phyloP scores from a whole-genome alignment of 2,888 invertebrate genomes.

The Caenorhabditis sp. region DNA sequence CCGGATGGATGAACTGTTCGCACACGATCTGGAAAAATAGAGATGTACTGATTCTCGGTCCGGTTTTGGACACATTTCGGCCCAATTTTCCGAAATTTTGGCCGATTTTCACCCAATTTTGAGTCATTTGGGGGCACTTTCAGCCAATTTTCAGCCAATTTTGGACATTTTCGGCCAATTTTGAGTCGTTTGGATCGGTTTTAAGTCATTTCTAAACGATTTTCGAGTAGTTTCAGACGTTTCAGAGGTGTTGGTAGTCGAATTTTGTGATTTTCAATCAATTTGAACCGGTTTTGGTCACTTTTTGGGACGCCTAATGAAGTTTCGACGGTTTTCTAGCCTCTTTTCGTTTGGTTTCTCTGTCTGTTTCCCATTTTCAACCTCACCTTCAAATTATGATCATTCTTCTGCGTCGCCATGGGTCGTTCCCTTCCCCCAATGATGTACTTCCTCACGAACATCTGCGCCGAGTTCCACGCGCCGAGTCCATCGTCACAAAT shows the following conservation, averaged over 20 bases:
- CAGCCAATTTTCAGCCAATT: background rate
- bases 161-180: background rate
- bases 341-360: background rate
- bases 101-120: background rate
- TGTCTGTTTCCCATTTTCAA: background rate
- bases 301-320: no score
- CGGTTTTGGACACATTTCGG: background rate
- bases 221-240: background rate
- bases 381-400: slow-evolving; percentile 63
- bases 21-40: slow-evolving; percentile 59
- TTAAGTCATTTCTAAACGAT: background rate
- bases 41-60: background rate
- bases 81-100: no score
- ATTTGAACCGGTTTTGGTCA: no score
- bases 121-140: background rate
- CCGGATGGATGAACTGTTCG: slow-evolving; percentile 70
- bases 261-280: background rate
- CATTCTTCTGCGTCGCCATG: slow-evolving; percentile 54
- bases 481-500: slow-evolving; percentile 67
- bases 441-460: slow-evolving; percentile 63
- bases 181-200: background rate
- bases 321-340: no score
- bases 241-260: background rate
- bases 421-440: slow-evolving; percentile 26
- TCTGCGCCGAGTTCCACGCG: slow-evolving; percentile 64